These are phyloP conservation scores for Dryococelus australis DNA, from an alignment of 2,888 invertebrate genomes.

Conservation along the genomic window DNA sequence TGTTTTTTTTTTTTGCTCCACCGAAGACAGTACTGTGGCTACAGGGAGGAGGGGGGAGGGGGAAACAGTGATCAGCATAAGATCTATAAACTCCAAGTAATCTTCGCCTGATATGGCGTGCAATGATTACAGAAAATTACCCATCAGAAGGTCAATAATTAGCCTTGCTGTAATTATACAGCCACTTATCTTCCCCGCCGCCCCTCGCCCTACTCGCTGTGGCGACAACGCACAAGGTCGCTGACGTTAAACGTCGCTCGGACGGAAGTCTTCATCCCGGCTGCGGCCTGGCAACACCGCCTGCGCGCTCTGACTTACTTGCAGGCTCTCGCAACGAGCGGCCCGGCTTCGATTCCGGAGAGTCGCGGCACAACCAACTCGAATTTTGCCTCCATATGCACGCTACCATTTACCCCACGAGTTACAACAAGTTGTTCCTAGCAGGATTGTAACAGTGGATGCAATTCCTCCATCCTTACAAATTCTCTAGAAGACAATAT, in stretches of 20 bases:
- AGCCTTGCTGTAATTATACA: conserved; percentile 42
- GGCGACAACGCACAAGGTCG: conserved; percentile 3
- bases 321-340: no score
- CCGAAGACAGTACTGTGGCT: not conserved
- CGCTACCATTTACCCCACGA: no score
- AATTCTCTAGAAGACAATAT: no score
- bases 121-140: conserved; percentile 43
- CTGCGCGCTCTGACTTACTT: not conserved
- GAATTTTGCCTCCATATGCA: no score
- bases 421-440: no score
- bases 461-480: no score
- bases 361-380: no score
- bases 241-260: not conserved
- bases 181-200: not conserved
- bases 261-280: not conserved
- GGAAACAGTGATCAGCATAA: conserved; percentile 19
- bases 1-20: not conserved
- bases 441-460: no score
- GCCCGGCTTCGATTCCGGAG: no score
- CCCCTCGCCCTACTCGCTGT: not conserved
- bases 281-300: not conserved
- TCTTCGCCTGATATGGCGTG: not conserved
- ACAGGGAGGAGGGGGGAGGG: conserved; percentile 1
- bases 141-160: conserved; percentile 44
- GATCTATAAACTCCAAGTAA: not conserved